Evolutionary conservation across 2,888 invertebrate species (phyloP).

Genomic region (Timema podura): DNA sequence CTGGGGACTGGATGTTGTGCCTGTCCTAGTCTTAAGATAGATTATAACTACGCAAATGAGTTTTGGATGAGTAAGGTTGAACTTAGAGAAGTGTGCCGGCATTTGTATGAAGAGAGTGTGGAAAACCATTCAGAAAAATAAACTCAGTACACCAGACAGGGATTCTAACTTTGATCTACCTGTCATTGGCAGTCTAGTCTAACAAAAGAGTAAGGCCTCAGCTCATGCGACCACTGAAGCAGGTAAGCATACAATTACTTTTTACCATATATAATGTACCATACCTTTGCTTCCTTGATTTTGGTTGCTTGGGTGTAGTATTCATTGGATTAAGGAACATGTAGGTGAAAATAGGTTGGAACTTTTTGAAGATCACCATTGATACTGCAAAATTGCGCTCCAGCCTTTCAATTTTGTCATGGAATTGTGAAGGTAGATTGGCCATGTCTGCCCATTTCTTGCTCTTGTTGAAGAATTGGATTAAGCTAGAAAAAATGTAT

Average conservation of each 20-base stretch:
- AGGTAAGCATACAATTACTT: slow-evolving; percentile 31
- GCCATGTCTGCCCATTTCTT: slow-evolving; percentile 96
- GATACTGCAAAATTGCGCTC: slow-evolving; percentile 92
- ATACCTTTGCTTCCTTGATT: slow-evolving; percentile 60
- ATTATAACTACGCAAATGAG: no score
- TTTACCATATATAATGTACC: not conserved
- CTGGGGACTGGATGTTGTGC: no score
- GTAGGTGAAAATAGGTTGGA: slow-evolving; percentile 79
- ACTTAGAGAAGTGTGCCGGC: no score
- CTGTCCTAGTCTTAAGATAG: no score
- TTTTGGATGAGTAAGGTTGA: not conserved
- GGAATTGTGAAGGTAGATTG: slow-evolving; percentile 75
- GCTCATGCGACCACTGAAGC: not conserved
- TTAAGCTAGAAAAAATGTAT: slow-evolving; percentile 59
- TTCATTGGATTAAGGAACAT: slow-evolving; percentile 73
- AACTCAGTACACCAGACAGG: no score
- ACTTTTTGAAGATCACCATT: slow-evolving; percentile 89
- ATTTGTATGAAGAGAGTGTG: no score
- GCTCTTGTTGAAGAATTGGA: slow-evolving; percentile 92
- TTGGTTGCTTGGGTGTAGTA: slow-evolving; percentile 52
- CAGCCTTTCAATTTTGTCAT: slow-evolving; percentile 74
- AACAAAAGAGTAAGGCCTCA: no score
- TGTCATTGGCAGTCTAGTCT: no score
- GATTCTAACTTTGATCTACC: no score
- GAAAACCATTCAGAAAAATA: no score